Conservation (phyloP, 2,797 vertebrate genomes). For the Ctenosaura bakeri region DNA sequence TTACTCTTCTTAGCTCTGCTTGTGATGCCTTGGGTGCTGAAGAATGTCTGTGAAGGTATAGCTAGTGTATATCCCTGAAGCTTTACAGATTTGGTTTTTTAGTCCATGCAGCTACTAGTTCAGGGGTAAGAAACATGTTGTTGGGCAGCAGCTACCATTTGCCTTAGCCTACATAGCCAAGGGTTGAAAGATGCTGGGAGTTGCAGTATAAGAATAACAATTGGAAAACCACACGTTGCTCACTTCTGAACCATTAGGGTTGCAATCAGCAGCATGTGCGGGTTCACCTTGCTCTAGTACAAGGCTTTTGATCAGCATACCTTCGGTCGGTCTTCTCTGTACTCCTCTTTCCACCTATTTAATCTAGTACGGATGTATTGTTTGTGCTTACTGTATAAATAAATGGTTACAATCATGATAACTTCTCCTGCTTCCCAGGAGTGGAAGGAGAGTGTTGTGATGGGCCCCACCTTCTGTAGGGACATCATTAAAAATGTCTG, state of each 20-base stretch:
- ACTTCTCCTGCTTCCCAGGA: neutral
- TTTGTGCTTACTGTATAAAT: neutral
- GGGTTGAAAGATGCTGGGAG: neutral
- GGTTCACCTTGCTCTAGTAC: too few relatives aligned
- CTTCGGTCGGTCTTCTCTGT: neutral
- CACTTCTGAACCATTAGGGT: neutral
- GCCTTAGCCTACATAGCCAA: neutral
- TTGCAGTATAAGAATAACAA: neutral
- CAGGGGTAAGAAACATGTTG: neutral
- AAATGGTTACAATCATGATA: neutral
- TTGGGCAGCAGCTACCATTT: neutral
- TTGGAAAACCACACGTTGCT: neutral
- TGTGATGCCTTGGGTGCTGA: neutral
- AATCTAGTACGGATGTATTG: neutral
- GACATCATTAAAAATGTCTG: constrained; percentile 14
- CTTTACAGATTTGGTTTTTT: neutral
- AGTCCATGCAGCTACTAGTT: neutral
- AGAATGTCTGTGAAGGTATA: neutral
- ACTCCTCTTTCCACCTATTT: neutral
- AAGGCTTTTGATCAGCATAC: neutral
- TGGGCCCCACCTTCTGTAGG: neutral
- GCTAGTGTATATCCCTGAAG: neutral
- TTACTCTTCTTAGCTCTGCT: too few relatives aligned
- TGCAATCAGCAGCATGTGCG: neutral
- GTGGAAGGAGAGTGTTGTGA: neutral